Base-by-base conservation (phyloP, 2,797 vertebrate species). In the Manis pentadactyla region DNA sequence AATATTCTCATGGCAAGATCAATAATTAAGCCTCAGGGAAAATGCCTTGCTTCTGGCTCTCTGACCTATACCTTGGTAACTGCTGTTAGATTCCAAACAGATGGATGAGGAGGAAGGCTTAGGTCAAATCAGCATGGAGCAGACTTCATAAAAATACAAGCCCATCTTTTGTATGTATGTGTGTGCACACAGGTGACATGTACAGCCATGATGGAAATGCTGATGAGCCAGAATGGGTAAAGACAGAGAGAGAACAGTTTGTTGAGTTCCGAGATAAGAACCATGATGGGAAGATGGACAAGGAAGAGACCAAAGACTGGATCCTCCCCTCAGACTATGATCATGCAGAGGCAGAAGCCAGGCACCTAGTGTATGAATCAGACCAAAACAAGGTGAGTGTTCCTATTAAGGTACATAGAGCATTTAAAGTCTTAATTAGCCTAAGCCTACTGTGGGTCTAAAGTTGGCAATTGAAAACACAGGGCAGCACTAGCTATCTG, bases 281-380 rank as follows among this genome's bases (percentile, higher is more conserved):
- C 98, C 99, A 98, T 0, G 99, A 99, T 0, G 99, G 99, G 1
- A 99, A 99, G 95, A 99, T 99, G 99, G 99, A 99, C 98, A 98
- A 98, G 75, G 99, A 99, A 75, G 99, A 99, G 82, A 99, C 99
- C 18, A 99, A 99, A 95, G 99, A 99, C n/a, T 99, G 99, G 99
- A 99, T 99, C 79, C 98, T 99, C 2, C 99, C 99, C 8, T 99
- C 99, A 0, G 99, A 99, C 85, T 99, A 99, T 0, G 99, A 99
- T 97, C 99, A 99, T 0, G 99, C 99, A 0, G 99, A 99, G 53
- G 99, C 99, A 0, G 99, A 99, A 81, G 99, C 99, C 5, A 99
- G 99, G 37, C 99, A 99, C 97, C 98, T 99, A 1, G 98, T 99
- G 74, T 99, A 99, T 0, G 99, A 99, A 64, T 99, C 99, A 0